These are phyloP conservation scores for Cheumatopsyche charites DNA, from an alignment of 1,140 invertebrate genomes.

Conservation along the genomic window DNA sequence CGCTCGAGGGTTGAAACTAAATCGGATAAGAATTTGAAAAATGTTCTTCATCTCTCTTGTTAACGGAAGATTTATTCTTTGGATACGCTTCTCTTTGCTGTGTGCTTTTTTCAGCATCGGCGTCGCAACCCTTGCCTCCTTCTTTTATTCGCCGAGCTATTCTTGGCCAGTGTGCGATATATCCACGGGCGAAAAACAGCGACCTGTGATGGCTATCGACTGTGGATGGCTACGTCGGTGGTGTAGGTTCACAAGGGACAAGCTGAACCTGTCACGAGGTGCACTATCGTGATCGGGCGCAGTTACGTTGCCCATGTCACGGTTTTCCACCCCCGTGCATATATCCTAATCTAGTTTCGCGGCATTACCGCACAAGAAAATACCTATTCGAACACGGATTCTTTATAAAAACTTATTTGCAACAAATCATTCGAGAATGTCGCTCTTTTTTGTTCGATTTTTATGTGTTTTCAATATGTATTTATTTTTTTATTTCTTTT, in stretches of 20 bases:
- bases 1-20: slow-evolving; percentile 41
- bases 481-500: background rate
- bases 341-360: slow-evolving; percentile 20
- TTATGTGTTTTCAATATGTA: background rate
- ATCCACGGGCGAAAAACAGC: background rate
- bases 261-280: slow-evolving; percentile 20
- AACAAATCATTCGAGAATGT: background rate
- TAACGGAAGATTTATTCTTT: slow-evolving; percentile 44
- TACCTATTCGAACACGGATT: too few species aligned
- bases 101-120: slow-evolving; percentile 15
- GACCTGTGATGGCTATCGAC: slow-evolving; percentile 13
- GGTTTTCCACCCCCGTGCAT: background rate
- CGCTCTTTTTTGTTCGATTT: too few species aligned
- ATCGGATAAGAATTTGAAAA: slow-evolving; percentile 49
- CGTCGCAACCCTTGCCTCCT: slow-evolving; percentile 4
- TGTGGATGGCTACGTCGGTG: background rate
- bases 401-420: too few species aligned
- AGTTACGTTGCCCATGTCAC: slow-evolving; percentile 19
- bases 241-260: background rate
- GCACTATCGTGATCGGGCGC: slow-evolving; percentile 30
- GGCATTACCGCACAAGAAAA: too few species aligned
- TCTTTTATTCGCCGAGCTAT: slow-evolving; percentile 17
- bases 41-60: slow-evolving; percentile 46
- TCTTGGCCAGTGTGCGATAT: slow-evolving; percentile 18
- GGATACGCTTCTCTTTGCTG: slow-evolving; percentile 37